phyloP scores from a whole-genome alignment of 2,888 invertebrate genomes.

The Acronicta alni region DNA sequence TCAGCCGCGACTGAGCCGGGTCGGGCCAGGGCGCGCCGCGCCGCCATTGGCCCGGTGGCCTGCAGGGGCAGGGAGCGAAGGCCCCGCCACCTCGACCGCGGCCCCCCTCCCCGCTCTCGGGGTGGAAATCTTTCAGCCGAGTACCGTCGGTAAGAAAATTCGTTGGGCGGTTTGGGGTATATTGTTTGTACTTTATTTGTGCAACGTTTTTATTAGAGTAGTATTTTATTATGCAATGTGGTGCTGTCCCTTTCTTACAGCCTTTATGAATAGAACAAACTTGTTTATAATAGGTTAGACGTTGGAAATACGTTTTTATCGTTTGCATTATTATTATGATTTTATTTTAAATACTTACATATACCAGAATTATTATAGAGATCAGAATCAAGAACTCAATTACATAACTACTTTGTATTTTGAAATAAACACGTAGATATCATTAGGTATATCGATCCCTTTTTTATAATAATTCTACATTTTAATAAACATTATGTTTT shows the following conservation, averaged over 20 bases:
- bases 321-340: slow-evolving; percentile 2
- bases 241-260: slow-evolving; percentile 42
- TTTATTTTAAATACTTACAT: background rate
- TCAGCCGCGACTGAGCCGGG: slow-evolving; percentile 87
- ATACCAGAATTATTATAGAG: background rate
- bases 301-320: slow-evolving; percentile 31
- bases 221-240: slow-evolving; percentile 34
- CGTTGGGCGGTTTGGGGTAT: slow-evolving; percentile 57
- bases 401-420: too few species aligned
- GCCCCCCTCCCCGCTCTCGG: slow-evolving; percentile 73
- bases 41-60: slow-evolving; percentile 89
- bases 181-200: slow-evolving; percentile 45
- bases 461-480: too few species aligned
- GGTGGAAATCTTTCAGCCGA: slow-evolving; percentile 84
- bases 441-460: too few species aligned
- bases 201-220: slow-evolving; percentile 45
- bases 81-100: slow-evolving; percentile 87
- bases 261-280: slow-evolving; percentile 35
- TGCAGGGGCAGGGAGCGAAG: slow-evolving; percentile 87
- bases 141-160: slow-evolving; percentile 83
- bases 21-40: slow-evolving; percentile 86
- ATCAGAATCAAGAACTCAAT: background rate
- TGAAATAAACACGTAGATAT: too few species aligned
- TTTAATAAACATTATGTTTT: background rate
- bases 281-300: slow-evolving; percentile 28